Percentiles rank a stretch among this genome's conserved stretches.
These are phyloP conservation scores for Zoanthus gigantus DNA, from an alignment of 92 coral and sea anemone species.

Conservation along the genomic window DNA sequence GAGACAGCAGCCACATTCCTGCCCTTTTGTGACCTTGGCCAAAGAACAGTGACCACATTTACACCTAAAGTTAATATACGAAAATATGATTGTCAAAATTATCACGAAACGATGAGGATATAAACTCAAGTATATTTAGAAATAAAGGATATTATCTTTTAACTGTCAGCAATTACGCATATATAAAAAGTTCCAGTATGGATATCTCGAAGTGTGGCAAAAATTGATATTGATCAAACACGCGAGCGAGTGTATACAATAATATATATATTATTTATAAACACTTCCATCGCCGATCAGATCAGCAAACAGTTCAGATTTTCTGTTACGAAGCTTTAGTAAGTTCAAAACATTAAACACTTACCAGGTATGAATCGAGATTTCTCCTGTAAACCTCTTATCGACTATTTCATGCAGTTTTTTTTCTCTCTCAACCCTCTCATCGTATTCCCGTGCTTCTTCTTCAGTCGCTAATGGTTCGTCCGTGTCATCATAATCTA, in stretches of 20 bases:
- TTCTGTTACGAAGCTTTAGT: not conserved
- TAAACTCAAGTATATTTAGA: no score
- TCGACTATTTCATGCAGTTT: not conserved
- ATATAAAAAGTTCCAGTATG: not conserved
- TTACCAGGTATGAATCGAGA: not conserved
- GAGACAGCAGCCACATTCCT: conserved; percentile 64
- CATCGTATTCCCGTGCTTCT: conserved; percentile 11
- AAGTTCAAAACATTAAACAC: not conserved
- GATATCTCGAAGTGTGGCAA: not conserved
- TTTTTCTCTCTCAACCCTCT: conserved; percentile 14
- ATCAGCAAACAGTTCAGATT: not conserved
- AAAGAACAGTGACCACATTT: conserved; percentile 56
- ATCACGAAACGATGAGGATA: not conserved
- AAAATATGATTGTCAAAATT: not conserved
- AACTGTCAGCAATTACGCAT: not conserved
- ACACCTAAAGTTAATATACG: conserved; percentile 39
- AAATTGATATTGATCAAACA: not conserved
- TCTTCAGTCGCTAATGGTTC: conserved; percentile 11
- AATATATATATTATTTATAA: no score
- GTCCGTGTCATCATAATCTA: conserved; percentile 9
- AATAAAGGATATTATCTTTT: not conserved
- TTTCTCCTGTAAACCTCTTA: not conserved
- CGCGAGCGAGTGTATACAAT: not conserved
- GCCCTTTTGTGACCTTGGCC: conserved; percentile 42
- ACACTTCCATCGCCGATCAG: not conserved